phyloP scores from a whole-genome alignment of 2,113 vertebrate species.

The Synodontis membranacea region DNA sequence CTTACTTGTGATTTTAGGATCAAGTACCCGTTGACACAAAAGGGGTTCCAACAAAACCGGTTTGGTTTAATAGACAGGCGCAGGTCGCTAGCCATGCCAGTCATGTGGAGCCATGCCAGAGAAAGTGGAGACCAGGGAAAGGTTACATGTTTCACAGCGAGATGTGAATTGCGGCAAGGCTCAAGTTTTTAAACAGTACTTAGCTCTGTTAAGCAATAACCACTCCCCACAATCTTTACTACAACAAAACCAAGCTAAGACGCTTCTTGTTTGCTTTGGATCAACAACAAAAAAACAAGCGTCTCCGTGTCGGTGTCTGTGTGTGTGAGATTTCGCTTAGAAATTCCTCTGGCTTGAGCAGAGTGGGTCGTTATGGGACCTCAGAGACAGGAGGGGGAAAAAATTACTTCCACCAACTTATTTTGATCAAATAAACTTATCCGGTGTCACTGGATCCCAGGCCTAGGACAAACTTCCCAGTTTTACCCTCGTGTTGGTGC shows the following conservation, averaged over 20 bases:
- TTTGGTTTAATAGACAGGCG: background rate
- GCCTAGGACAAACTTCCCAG: background rate
- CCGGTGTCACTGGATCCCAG: background rate
- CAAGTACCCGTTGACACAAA: background rate
- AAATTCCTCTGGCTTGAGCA: constrained; percentile 12
- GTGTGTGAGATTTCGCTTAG: constrained; percentile 8
- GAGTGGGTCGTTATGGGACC: background rate
- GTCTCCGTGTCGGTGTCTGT: constrained; percentile 58
- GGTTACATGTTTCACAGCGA: constrained; percentile 42
- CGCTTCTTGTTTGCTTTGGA: constrained; percentile 65
- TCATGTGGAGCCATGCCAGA: constrained; percentile 47
- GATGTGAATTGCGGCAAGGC: constrained; percentile 56
- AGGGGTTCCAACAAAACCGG: background rate
- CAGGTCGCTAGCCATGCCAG: background rate
- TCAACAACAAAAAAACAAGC: constrained; percentile 60
- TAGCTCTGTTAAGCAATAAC: background rate
- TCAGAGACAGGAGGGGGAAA: background rate
- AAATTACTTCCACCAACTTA: background rate
- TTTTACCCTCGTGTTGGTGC: background rate
- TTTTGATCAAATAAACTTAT: background rate
- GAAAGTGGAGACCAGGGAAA: constrained; percentile 35
- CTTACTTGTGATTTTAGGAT: background rate
- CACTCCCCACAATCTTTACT: background rate
- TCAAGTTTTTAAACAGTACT: constrained; percentile 49
- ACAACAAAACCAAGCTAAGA: constrained; percentile 51